A percentile compares a stretch with the other conserved stretches of the same genome.
phyloP scores from a whole-genome alignment of 2,888 invertebrate genomes.

The Leptinotarsa rubiginosa region DNA sequence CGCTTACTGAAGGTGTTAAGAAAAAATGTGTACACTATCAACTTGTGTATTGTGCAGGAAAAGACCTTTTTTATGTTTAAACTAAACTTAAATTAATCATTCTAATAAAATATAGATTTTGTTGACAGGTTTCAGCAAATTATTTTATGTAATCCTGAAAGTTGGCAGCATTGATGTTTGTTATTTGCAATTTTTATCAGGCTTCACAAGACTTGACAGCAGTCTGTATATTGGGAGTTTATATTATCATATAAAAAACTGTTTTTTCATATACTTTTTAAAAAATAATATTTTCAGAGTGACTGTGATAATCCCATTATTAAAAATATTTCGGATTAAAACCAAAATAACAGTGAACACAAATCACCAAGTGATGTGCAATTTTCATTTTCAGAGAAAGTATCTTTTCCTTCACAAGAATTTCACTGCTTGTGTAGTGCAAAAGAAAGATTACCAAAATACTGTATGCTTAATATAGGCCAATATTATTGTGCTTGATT shows the following conservation, averaged over 20 bases:
- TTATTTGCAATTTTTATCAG: neutral
- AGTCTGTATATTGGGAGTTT: neutral
- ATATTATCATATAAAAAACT: neutral
- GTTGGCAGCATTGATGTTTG: neutral
- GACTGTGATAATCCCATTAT: constrained; percentile 9
- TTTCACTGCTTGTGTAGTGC: constrained; percentile 18
- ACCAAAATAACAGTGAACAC: neutral
- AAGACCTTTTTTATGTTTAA: constrained; percentile 8
- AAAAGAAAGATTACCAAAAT: constrained; percentile 12
- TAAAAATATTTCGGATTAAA: neutral
- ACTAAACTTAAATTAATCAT: neutral
- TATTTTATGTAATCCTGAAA: neutral
- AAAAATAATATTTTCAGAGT: neutral
- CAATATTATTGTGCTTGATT: constrained; percentile 14
- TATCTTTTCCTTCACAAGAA: constrained; percentile 19
- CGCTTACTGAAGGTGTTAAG: constrained; percentile 26
- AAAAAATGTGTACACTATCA: constrained; percentile 22
- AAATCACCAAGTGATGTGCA: constrained; percentile 9
- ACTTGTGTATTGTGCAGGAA: constrained; percentile 17
- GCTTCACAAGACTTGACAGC: neutral
- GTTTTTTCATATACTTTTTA: neutral
- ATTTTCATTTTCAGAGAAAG: constrained; percentile 15
- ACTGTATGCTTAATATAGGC: constrained; percentile 20
- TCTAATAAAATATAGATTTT: too few species aligned
- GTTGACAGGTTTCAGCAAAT: too few species aligned